Conservation (phyloP, 1,140 invertebrate species). For the Euura lappo region DNA sequence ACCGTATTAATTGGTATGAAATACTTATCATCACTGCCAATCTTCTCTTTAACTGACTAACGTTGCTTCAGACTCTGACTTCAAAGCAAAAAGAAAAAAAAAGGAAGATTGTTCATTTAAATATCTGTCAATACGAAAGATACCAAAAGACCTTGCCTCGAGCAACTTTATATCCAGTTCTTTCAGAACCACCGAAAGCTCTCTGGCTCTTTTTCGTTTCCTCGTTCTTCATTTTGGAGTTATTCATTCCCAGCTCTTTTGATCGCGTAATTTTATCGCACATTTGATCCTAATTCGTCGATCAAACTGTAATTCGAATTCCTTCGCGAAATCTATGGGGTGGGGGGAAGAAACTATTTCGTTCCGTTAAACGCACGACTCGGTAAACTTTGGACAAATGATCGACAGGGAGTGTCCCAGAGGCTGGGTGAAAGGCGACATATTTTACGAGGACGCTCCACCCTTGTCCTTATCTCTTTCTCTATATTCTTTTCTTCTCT, state of each 20-base stretch:
- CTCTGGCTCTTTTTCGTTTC: background rate
- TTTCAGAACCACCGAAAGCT: background rate
- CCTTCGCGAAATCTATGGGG: no score
- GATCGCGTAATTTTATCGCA: no score
- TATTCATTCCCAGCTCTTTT: slow-evolving; percentile 12
- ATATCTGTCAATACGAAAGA: slow-evolving; percentile 57
- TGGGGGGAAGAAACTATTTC: background rate
- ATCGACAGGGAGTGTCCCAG: background rate
- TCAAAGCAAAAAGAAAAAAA: slow-evolving; percentile 42
- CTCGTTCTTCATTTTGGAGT: background rate
- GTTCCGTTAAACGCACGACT: background rate
- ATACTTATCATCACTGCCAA: no score
- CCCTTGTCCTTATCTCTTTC: background rate
- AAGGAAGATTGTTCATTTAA: slow-evolving; percentile 55
- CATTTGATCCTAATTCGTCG: background rate
- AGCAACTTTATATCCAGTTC: slow-evolving; percentile 8
- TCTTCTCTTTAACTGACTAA: no score
- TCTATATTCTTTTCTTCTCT: background rate
- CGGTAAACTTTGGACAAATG: background rate
- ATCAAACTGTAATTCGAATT: no score
- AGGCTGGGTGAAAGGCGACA: background rate
- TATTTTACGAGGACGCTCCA: background rate
- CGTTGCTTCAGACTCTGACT: slow-evolving; percentile 19
- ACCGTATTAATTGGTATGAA: no score
- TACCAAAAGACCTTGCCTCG: slow-evolving; percentile 35